Percentiles rank a stretch among this genome's conserved stretches.
These are phyloP conservation scores for Eurystomus glaucurus DNA, from an alignment of 2,797 vertebrate genomes.

Conservation along the genomic window DNA sequence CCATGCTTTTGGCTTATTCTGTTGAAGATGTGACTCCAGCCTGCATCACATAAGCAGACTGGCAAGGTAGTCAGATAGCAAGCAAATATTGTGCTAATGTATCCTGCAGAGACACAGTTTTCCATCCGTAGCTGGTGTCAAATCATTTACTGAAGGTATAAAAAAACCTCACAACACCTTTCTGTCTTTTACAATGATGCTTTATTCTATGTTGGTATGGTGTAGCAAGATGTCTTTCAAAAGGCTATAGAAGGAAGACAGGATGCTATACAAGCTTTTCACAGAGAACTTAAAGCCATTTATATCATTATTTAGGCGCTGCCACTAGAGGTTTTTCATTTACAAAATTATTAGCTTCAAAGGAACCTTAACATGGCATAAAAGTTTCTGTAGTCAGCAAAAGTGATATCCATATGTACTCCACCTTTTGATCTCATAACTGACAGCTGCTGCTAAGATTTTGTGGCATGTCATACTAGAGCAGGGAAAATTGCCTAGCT, in stretches of 20 bases:
- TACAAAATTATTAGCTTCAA: slow-evolving; percentile 5
- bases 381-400: slow-evolving; percentile 14
- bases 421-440: slow-evolving; percentile 27
- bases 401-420: neutral
- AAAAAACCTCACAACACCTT: neutral
- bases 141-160: neutral
- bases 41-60: neutral
- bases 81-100: neutral
- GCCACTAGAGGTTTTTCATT: neutral
- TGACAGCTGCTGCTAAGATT: slow-evolving; percentile 7
- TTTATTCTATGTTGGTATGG: neutral
- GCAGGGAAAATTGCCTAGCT: neutral
- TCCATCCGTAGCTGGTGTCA: neutral
- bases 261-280: neutral
- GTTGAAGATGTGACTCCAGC: accelerated
- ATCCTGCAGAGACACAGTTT: neutral
- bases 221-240: neutral
- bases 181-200: neutral
- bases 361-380: neutral
- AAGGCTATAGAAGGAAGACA: neutral
- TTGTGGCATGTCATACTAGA: neutral
- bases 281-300: neutral
- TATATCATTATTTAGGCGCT: neutral
- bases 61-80: neutral
- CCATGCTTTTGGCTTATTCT: neutral